These are phyloP conservation scores for Nothoprocta pentlandii DNA, from an alignment of 2,113 vertebrate species.

Conservation along the genomic window DNA sequence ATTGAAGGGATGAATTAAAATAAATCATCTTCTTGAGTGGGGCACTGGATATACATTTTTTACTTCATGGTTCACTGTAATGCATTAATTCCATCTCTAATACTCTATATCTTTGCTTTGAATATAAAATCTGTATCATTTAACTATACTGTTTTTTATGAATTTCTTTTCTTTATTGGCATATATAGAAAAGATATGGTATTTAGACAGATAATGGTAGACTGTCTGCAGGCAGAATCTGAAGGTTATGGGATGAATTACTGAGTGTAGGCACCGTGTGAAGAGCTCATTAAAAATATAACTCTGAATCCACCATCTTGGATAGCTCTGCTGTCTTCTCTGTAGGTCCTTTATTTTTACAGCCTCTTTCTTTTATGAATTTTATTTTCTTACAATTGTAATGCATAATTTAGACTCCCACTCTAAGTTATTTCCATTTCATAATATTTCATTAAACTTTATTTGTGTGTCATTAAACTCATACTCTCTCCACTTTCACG, in stretches of 20 bases:
- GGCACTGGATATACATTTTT: background rate
- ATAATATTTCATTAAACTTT: slow-evolving; percentile 76
- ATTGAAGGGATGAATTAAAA: background rate
- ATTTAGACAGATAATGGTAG: no score
- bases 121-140: background rate
- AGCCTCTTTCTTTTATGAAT: background rate
- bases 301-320: background rate
- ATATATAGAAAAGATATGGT: no score
- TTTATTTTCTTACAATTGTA: slow-evolving; percentile 41
- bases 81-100: background rate
- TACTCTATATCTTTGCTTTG: background rate
- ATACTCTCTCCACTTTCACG: slow-evolving; percentile 6
- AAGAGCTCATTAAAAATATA: background rate
- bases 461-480: slow-evolving; percentile 71
- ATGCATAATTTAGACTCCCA: slow-evolving; percentile 61
- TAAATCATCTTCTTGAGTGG: background rate
- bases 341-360: slow-evolving; percentile 11
- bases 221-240: background rate
- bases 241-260: background rate
- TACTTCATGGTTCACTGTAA: background rate
- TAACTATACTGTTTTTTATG: background rate
- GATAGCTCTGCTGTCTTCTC: background rate
- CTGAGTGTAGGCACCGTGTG: background rate
- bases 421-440: slow-evolving; percentile 70
- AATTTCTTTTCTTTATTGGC: background rate